phyloP scores from a whole-genome alignment of 2,888 invertebrate genomes.

The Tyria jacobaeae region DNA sequence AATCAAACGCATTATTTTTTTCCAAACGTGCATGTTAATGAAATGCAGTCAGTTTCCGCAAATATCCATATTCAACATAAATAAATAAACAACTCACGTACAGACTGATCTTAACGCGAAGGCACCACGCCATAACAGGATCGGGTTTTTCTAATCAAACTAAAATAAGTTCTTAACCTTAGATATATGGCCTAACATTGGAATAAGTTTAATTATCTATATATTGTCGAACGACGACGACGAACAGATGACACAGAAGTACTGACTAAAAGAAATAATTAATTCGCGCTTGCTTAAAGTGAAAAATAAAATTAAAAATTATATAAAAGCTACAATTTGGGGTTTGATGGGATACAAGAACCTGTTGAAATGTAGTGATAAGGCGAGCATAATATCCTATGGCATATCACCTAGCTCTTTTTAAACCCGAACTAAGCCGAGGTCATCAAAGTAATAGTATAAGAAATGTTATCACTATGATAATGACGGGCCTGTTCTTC shows the following conservation, averaged over 20 bases:
- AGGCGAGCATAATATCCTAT: too few species aligned
- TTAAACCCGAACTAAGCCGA: too few species aligned
- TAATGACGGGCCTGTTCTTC: too few species aligned
- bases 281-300: too few species aligned
- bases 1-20: slow-evolving; percentile 9
- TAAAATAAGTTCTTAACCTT: slow-evolving; percentile 74
- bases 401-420: too few species aligned
- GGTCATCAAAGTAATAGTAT: too few species aligned
- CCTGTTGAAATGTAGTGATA: too few species aligned
- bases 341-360: too few species aligned
- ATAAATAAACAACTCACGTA: slow-evolving; percentile 60
- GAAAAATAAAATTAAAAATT: too few species aligned
- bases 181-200: slow-evolving; percentile 18
- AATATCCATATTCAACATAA: slow-evolving; percentile 50
- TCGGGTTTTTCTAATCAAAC: slow-evolving; percentile 73
- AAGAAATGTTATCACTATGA: too few species aligned
- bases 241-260: background rate
- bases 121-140: slow-evolving; percentile 73
- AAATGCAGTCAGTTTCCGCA: slow-evolving; percentile 46
- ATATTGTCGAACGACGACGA: background rate
- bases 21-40: slow-evolving; percentile 20
- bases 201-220: slow-evolving; percentile 9
- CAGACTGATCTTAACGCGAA: slow-evolving; percentile 54
- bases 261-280: background rate
- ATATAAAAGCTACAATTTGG: too few species aligned